Evolutionary conservation across 2,113 vertebrate genomes (phyloP), one percentile per base, ranked within the genome.

Genomic region (Sterna hirundo): DNA sequence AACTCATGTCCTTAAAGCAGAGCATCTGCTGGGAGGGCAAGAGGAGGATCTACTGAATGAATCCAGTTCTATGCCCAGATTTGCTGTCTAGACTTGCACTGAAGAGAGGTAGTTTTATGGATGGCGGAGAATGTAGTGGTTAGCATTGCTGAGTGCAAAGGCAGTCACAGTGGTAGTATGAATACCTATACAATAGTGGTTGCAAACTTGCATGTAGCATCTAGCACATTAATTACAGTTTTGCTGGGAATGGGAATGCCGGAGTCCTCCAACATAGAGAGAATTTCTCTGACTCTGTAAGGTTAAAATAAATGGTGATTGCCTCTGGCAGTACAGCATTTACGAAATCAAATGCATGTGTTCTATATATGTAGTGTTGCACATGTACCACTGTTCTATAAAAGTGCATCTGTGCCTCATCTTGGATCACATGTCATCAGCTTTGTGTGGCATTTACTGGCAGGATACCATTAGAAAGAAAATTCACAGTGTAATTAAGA

Each of bases 381-480:
- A 82, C 54, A 61, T 85, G 81, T 89, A 97, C 29, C 70, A 58
- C 78, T 91, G 54, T 84, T 91, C 88, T 74, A 80, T 93, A 94
- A 89, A 97, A 91, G 46, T 47, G 44, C 81, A 89, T 94, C 94
- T 93, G 94, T 89, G 87, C 66, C 87, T 93, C 92, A 91, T 87
- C 86, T 89, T 82, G 84, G 40, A 94, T 96, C 88, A 15, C 80
- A 86, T 94, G 88, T 96, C 77, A 92, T 87, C 86, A 61, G 69
- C 90, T 89, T 91, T 84, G 65, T 36, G 76, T 89, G 91, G 88
- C 70, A 84, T 95, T 92, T 94, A 86, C 66, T 78, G 88, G 62
- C 61, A 88, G 42, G 34, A 58, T 87, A 88, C 15, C 77, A 64
- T 66, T 83, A 82, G 80, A 80, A 96, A 82, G 82, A 42, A 58